Base-by-base conservation (phyloP, 1,140 invertebrate genomes). In the Drepana arcuata region DNA sequence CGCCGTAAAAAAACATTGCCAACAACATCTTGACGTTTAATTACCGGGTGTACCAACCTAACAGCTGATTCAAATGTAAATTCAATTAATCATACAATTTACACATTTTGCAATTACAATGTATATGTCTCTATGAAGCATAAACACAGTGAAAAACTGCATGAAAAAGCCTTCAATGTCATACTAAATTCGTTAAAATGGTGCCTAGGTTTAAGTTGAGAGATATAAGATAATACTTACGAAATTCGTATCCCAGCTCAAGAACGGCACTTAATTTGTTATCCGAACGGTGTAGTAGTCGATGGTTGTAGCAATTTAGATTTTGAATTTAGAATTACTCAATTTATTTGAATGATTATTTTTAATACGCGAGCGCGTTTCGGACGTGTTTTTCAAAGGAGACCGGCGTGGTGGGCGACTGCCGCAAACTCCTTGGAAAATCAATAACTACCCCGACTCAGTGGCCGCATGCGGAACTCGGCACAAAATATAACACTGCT, bases 361-460 rank as follows among this genome's bases (percentile, higher is more conserved):
- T 62, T 51, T 50, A 36, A 39, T 40, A 49, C 67, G 71, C 73
- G 71, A 55, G 71, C 71, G 72, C 75, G 70, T 34, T 44, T 52
- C 52, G 49, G 61, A 58, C 59, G 65, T 73, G 58, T 78, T 73
- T 75, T 81, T 81, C 73, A 73, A 71, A 72, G 61, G 67, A 61
- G 58, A 73, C 77, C 74, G 77, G 72, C 68, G 60, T 65, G 61
- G 46, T 61, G 59, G 57, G 48, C 57, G 75, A 81, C 77, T 81
- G 74, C 74, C 69, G 74, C 77, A 81, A 75, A 73, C 68, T 75
- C 63, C 12, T 47, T 36, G 70, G 65, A 81, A 80, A 79, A 81
- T 81, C 77, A 79, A 79, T 81, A 79, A 50, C 73, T 41, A 71
- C 69, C 70, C 73, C 57, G 54, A 50, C 45, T 51, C n/a, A n/a